These are phyloP conservation scores for Fregata magnificens DNA, from an alignment of 2,113 vertebrate species.

Conservation along the genomic window DNA sequence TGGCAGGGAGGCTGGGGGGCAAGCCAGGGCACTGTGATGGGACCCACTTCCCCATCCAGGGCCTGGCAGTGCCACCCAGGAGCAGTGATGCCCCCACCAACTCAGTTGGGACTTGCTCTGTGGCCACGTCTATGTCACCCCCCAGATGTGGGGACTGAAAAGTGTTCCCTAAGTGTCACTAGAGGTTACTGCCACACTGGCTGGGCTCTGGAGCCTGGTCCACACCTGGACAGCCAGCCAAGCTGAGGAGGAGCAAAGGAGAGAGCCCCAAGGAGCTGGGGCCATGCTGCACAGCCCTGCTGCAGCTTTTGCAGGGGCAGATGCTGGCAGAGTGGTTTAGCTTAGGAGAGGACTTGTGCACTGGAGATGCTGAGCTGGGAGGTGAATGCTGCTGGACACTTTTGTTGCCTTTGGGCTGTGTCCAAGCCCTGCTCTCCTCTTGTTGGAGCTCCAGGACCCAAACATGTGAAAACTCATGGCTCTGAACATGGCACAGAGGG, in stretches of 20 bases:
- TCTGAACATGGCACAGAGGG: neutral
- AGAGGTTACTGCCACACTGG: neutral
- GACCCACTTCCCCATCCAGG: neutral
- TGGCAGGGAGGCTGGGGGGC: neutral
- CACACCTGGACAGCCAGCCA: neutral
- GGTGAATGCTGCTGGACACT: neutral
- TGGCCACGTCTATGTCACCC: neutral
- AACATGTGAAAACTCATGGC: accelerated
- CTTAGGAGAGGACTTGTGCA: neutral
- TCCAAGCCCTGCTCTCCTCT: neutral
- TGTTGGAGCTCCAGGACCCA: neutral
- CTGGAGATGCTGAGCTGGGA: neutral
- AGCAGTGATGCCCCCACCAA: neutral
- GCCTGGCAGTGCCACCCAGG: neutral
- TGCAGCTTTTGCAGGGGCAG: neutral
- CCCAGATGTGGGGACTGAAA: neutral
- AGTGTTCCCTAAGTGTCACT: neutral
- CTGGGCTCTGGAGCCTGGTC: neutral
- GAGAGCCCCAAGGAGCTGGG: neutral
- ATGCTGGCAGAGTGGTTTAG: neutral
- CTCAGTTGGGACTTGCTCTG: neutral
- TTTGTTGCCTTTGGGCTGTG: neutral
- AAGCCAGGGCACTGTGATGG: neutral
- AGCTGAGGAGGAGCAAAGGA: neutral
- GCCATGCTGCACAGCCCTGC: neutral